phyloP scores from a whole-genome alignment of 1,140 invertebrate species.

The Heliconius nattereri region DNA sequence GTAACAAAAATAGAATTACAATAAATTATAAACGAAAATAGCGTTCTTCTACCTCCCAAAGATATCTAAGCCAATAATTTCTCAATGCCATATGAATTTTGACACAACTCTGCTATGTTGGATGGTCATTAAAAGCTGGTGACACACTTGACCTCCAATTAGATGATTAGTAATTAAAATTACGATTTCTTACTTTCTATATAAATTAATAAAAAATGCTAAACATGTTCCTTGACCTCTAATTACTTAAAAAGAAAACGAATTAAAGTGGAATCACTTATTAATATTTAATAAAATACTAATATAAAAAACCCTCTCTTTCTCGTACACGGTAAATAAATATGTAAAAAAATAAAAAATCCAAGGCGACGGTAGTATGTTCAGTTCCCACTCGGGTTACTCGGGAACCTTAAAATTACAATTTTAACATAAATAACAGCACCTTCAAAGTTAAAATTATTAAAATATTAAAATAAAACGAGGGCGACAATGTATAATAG shows the following conservation, averaged over 20 bases:
- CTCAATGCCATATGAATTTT: neutral
- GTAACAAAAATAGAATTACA: too few relatives aligned
- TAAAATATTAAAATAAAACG: constrained; percentile 21
- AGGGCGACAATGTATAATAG: constrained; percentile 42
- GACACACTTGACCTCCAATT: neutral
- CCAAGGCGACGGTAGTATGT: too few relatives aligned
- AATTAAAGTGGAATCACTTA: too few relatives aligned
- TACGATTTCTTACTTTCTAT: neutral
- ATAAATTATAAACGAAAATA: neutral
- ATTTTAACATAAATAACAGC: neutral
- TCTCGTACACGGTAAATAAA: too few relatives aligned
- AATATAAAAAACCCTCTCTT: too few relatives aligned
- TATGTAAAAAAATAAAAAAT: too few relatives aligned
- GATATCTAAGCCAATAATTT: neutral
- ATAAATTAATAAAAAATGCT: neutral
- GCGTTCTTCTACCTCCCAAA: neutral
- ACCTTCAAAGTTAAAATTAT: neutral
- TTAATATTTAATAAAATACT: too few relatives aligned
- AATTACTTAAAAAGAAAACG: too few relatives aligned
- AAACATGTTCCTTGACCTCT: neutral
- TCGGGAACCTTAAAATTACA: neutral
- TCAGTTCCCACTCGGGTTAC: too few relatives aligned
- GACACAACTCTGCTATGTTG: neutral
- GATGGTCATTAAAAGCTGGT: neutral
- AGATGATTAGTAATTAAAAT: neutral